Percentiles rank a stretch among this genome's conserved stretches.
Conservation (phyloP, 2,797 vertebrate genomes). For the Kryptopterus vitreolus region DNA sequence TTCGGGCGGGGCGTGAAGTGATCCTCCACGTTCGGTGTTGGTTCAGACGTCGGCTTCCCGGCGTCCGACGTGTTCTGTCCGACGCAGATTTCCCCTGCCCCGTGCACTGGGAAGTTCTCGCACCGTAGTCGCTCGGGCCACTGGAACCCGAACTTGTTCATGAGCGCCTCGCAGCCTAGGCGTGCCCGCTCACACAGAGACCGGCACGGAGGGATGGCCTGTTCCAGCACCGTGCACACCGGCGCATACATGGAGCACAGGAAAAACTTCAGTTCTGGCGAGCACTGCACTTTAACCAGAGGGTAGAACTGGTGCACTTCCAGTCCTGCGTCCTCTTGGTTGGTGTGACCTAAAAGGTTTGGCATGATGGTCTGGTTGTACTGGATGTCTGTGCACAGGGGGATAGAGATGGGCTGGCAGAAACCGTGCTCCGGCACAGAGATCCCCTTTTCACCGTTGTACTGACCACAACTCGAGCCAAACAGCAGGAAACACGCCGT, state of each 20-base stretch:
- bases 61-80: slow-evolving; percentile 85
- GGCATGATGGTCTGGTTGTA: slow-evolving; percentile 92
- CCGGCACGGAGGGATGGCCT: slow-evolving; percentile 84
- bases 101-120: slow-evolving; percentile 81
- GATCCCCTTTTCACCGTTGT: slow-evolving; percentile 77
- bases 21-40: slow-evolving; percentile 68
- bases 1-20: slow-evolving; percentile 63
- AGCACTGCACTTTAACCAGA: slow-evolving; percentile 84
- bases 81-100: slow-evolving; percentile 83
- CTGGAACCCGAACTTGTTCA: slow-evolving; percentile 88
- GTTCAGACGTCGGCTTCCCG: slow-evolving; percentile 65
- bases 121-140: slow-evolving; percentile 85
- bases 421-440: slow-evolving; percentile 84
- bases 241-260: slow-evolving; percentile 92
- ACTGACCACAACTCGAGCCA: slow-evolving; percentile 56
- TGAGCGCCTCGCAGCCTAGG: slow-evolving; percentile 84
- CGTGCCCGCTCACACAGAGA: slow-evolving; percentile 84
- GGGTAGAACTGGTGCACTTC: slow-evolving; percentile 91
- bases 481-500: slow-evolving; percentile 54
- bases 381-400: slow-evolving; percentile 85
- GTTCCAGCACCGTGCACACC: slow-evolving; percentile 90
- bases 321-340: slow-evolving; percentile 86
- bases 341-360: slow-evolving; percentile 85
- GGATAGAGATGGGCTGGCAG: slow-evolving; percentile 89
- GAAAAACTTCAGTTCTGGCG: slow-evolving; percentile 85